Evolutionary conservation across 2,888 invertebrate species (phyloP).

Genomic region (Andrena bicolor): DNA sequence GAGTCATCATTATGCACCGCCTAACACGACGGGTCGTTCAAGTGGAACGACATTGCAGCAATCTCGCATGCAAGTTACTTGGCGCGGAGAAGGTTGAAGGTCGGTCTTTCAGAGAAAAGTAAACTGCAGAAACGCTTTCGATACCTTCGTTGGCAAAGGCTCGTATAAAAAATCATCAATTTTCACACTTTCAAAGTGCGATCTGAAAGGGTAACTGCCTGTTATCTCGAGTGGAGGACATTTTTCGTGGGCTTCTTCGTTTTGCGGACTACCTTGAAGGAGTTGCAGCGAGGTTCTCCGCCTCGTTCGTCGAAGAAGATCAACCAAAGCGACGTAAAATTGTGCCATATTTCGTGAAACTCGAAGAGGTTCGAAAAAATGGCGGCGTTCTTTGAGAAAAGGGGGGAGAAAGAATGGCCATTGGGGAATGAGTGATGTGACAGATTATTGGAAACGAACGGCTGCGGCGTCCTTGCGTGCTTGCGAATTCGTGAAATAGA

Average conservation of each 20-base stretch:
- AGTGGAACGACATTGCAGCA: conserved; percentile 58
- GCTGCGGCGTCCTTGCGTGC: neutral
- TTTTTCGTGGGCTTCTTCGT: neutral
- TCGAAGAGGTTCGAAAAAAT: neutral
- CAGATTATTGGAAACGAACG: conserved; percentile 8
- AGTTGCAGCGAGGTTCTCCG: neutral
- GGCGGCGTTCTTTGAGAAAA: neutral
- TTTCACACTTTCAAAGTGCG: neutral
- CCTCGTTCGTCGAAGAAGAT: neutral
- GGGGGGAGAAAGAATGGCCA: neutral
- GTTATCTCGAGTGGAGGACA: neutral
- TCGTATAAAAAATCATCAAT: conserved; percentile 15
- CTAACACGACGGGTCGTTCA: conserved; percentile 55
- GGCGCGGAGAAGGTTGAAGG: conserved; percentile 51
- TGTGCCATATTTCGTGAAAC: neutral
- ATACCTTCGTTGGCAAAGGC: conserved; percentile 47
- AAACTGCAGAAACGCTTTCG: conserved; percentile 55
- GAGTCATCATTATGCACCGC: conserved; percentile 51
- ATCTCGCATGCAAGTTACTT: conserved; percentile 53
- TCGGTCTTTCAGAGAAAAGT: conserved; percentile 59
- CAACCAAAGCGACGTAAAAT: neutral
- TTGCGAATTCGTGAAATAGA: neutral
- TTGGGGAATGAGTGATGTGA: conserved; percentile 12
- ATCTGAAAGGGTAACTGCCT: neutral
- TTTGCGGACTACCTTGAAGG: neutral